Evolutionary conservation across 1,140 invertebrate species (phyloP), one percentile per base, ranked within the genome.

Genomic region (Heterodera schachtii): DNA sequence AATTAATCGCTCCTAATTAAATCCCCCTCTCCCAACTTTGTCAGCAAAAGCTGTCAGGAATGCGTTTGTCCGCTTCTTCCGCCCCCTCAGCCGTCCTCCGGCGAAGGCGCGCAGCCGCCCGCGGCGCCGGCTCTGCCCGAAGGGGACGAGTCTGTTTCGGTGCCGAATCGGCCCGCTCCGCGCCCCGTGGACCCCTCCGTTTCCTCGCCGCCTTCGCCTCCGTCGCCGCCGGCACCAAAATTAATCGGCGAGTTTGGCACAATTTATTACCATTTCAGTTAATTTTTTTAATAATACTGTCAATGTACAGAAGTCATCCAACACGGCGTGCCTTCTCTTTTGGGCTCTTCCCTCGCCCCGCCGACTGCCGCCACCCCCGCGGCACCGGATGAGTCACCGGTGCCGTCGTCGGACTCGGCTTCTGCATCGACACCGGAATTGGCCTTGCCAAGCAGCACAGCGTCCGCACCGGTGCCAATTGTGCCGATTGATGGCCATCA

Each of bases 21-120:
- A 44, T 21, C 69, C 69, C 11, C 43, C 52, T 43, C 7, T 70
- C 64, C 16, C 46, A 41, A n/a, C 31, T 49, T 46, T n/a, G n/a
- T n/a, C n/a, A 66, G 76, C 21, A 66, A 70, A n/a, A 47, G 89
- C 19, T 89, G 88, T 70, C 81, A 86, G 64, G 88, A 89, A 73
- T 89, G 88, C 77, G 85, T 86, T 13, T 89, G 88, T 79, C 88
- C 89, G 43, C 57, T 86, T 3, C 49, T 79, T 57, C 71, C 84
- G 70, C 60, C 73, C 11, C 57, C 71, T 41, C 9, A 75, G 43
- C 7, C 66, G 46, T 19, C 76, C 70, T 60, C 46, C 82, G 74
- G 7, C 82, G 74, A 4, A 43, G 31, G 16, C 16, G 47, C 13
- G 47, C 76, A 66, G 31, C 75, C 70, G 57, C 31, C 44, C 74